Evolutionary conservation across 2,888 invertebrate genomes (phyloP).

Genomic region (Vesta saturnalis): DNA sequence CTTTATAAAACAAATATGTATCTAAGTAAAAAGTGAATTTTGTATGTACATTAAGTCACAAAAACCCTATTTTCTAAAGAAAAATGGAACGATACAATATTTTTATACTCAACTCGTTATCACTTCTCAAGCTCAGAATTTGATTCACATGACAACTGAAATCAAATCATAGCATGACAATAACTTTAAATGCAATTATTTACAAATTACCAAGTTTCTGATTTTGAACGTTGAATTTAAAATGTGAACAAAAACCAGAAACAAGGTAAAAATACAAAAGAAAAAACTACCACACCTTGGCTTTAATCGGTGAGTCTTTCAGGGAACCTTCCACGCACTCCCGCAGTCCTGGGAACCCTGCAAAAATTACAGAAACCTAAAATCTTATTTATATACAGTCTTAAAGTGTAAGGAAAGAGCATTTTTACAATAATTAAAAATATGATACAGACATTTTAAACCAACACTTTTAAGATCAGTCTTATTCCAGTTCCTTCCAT

Average conservation of each 20-base stretch:
- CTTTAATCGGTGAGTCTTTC: not conserved
- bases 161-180: not conserved
- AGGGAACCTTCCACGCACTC: not conserved
- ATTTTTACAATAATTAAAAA: not conserved
- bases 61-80: too few species aligned
- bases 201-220: not conserved
- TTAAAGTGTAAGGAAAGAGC: not conserved
- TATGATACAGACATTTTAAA: constrained; percentile 55
- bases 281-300: not conserved
- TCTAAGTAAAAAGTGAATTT: not conserved
- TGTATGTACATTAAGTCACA: not conserved
- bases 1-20: not conserved
- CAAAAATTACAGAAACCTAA: constrained; percentile 3
- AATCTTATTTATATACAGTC: not conserved
- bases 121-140: not conserved
- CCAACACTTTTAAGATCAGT: constrained; percentile 33
- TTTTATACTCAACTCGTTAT: not conserved
- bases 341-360: not conserved
- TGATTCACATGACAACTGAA: not conserved
- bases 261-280: not conserved
- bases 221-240: not conserved
- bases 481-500: constrained; percentile 45
- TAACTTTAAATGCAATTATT: not conserved
- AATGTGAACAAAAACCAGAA: not conserved
- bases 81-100: not conserved